Conservation (phyloP, 2,888 invertebrate genomes). For the Leucoptera coffeella region DNA sequence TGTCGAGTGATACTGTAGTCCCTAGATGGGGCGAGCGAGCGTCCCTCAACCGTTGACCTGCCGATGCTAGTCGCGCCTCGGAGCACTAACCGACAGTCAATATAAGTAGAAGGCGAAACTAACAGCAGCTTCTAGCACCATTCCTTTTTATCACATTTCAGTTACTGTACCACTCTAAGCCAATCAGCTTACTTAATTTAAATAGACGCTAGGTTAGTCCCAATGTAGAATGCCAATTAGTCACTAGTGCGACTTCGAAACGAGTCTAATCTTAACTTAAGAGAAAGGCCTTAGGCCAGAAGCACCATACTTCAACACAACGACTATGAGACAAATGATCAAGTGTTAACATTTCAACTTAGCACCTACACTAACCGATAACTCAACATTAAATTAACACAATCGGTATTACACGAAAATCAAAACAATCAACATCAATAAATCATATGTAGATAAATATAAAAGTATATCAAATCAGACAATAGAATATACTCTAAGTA, state of each 20-base stretch:
- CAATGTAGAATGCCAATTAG: conserved; percentile 52
- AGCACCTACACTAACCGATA: conserved; percentile 14
- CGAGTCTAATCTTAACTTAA: conserved; percentile 38
- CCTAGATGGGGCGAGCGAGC: conserved; percentile 13
- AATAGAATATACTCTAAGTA: conserved; percentile 46
- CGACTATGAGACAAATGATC: conserved; percentile 30
- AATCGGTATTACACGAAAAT: conserved; percentile 44
- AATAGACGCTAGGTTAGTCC: conserved; percentile 51
- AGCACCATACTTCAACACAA: conserved; percentile 33
- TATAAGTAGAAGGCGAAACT: conserved; percentile 33
- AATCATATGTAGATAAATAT: conserved; percentile 44
- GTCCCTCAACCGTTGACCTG: no score
- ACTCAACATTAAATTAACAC: conserved; percentile 18
- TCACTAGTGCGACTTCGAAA: conserved; percentile 48
- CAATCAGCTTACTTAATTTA: conserved; percentile 55
- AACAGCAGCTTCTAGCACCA: conserved; percentile 50
- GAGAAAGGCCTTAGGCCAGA: conserved; percentile 37
- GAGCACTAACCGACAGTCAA: conserved; percentile 47
- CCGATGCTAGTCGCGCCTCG: conserved; percentile 47
- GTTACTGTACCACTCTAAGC: conserved; percentile 55
- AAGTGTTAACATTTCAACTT: conserved; percentile 27
- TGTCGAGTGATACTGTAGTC: conserved; percentile 53
- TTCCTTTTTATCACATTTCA: conserved; percentile 56
- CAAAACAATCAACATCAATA: conserved; percentile 55
- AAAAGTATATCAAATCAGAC: conserved; percentile 50